Base-by-base conservation (phyloP, 2,888 invertebrate species). In the Drosophila kanekoi region DNA sequence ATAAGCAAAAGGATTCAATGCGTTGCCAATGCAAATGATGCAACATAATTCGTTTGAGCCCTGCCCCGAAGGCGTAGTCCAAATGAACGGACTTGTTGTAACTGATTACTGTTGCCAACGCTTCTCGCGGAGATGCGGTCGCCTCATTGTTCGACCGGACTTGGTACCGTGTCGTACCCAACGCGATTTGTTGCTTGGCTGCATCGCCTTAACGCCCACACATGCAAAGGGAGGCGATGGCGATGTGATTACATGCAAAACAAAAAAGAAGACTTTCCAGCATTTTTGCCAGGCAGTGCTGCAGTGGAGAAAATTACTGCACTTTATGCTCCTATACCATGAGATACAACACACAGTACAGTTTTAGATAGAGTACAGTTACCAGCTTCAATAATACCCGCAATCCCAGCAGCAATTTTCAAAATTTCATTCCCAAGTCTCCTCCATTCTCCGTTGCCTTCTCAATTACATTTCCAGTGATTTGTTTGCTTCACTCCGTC, bases 381-480 rank as follows among this genome's bases (percentile, higher is more conserved):
- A 38, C 9, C 52, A 77, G 59, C 74, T 78, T 16, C 72, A 76
- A 77, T 80, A 89, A 81, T 84, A 73, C 87, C 81, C 83, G 88
- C 87, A 85, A 89, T 88, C 89, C 87, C 89, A 83, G 78, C 84
- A 86, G 89, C 87, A 89, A 87, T 87, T 85, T 85, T 88, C 65
- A 83, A 86, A 87, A 89, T 86, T 83, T 82, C 86, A 82, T 77
- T 89, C 87, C 87, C 89, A 77, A 28, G 54, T 70, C 77, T 61
- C 71, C 37, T 9, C 40, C 41, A 14, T 52, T n/a, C 45, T 38
- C 13, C 40, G 41, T 41, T 51, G 64, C 28, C 58, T 52, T 48
- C 76, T 61, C 79, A 78, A 78, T 78, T 69, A 57, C 66, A 66
- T 58, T 56, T 16, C 44, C 74, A 73, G 87, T 89, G 89, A 88